Evolutionary conservation across 2,113 vertebrate species (phyloP), one percentile per base, ranked within the genome.

Genomic region (Athene noctua): DNA sequence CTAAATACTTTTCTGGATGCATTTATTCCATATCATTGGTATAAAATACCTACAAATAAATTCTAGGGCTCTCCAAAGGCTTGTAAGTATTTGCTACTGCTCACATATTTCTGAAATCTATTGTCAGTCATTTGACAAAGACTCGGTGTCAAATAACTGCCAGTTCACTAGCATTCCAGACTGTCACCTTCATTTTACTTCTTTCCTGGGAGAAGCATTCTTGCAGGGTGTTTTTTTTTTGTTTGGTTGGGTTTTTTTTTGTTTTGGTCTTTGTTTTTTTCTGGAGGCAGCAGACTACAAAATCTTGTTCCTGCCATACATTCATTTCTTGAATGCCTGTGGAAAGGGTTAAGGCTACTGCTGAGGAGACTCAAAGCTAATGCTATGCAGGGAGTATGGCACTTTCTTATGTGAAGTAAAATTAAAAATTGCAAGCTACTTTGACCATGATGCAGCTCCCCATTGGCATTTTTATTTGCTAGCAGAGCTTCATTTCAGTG

Each of bases 51-150:
- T 75, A 47, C 59, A 86, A 71, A 68, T 94, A 93, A 86, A 86
- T 90, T 83, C 44, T 84, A 63, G 80, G 63, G 44, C 72, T 90
- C 72, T 96, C 67, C 25, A 47, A 93, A 95, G 65, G 34, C 83
- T 88, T 86, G 46, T 73, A 22, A 65, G 27, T 80, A 59, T 80
- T 86, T 82, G 27, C 78, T 77, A 7, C 71, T 92, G 65, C 79
- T 96, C 86, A n/a, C 29, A 6, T 87, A 59, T 67, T 81, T 92
- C 77, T 94, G 90, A 86, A 82, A 47, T 80, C n/a, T 85, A 16
- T 78, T 93, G 88, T 94, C 85, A 88, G 63, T 62, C 17, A 14
- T 93, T 88, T 90, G 92, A 90, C 79, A 86, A 81, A 87, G 51
- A 70, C 63, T 83, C 59, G 23, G 0, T 51, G 72, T 93, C 72